phyloP scores from a whole-genome alignment of 2,888 invertebrate species.

The Molorchus minor region DNA sequence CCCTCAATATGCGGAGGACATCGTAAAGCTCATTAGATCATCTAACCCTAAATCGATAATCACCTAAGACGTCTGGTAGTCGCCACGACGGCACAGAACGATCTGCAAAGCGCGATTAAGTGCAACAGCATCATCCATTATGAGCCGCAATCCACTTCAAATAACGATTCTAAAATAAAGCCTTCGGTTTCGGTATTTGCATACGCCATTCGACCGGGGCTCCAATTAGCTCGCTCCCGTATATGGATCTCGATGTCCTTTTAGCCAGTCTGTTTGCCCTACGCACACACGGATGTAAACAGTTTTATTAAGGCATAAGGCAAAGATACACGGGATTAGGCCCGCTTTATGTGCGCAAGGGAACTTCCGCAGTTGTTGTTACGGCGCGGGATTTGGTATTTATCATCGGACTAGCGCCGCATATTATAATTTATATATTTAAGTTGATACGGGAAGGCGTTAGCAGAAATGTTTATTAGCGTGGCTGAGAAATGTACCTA shows the following conservation, averaged over 20 bases:
- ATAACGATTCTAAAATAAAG: constrained; percentile 35
- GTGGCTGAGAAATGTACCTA: background rate
- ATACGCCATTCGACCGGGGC: constrained; percentile 16
- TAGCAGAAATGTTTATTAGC: background rate
- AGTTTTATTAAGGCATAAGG: constrained; percentile 26
- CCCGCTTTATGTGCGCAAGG: constrained; percentile 21
- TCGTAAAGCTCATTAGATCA: too few relatives aligned
- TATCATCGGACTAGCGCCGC: constrained; percentile 24
- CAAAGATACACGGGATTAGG: constrained; percentile 26
- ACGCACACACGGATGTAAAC: constrained; percentile 25
- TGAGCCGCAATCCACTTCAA: constrained; percentile 37
- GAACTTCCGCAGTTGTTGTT: constrained; percentile 23
- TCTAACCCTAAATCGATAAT: background rate
- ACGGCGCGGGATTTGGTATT: constrained; percentile 21
- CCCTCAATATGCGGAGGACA: too few relatives aligned
- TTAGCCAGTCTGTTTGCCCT: constrained; percentile 20
- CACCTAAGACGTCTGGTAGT: background rate
- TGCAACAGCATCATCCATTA: constrained; percentile 34
- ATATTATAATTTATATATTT: constrained; percentile 21
- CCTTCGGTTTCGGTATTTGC: constrained; percentile 14
- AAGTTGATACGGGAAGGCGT: background rate
- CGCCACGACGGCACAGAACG: constrained; percentile 27
- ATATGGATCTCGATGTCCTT: constrained; percentile 21
- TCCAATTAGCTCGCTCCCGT: constrained; percentile 20
- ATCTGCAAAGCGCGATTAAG: constrained; percentile 34